Conservation (phyloP, 2,888 invertebrate genomes). For the Pachycephus smyrnensis region DNA sequence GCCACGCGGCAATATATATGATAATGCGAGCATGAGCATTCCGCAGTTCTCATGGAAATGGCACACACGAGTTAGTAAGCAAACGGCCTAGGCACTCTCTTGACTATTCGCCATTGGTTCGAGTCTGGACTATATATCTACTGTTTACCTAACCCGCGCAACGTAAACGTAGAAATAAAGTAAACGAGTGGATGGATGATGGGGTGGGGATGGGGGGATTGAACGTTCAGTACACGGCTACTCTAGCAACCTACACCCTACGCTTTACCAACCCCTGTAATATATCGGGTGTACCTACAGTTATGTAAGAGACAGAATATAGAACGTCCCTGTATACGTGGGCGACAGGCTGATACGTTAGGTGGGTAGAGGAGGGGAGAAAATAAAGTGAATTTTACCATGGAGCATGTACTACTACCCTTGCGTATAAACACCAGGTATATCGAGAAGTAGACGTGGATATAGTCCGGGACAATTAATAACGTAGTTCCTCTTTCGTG, state of each 20-base stretch:
- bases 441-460: not conserved
- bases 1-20: conserved; percentile 25
- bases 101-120: too few relatives aligned
- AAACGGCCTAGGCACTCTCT: not conserved
- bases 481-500: conserved; percentile 11
- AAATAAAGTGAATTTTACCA: not conserved
- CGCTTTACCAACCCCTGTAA: not conserved
- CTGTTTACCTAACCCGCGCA: too few relatives aligned
- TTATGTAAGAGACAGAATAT: not conserved
- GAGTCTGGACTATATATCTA: too few relatives aligned
- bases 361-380: not conserved
- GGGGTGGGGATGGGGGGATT: too few relatives aligned
- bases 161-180: too few relatives aligned
- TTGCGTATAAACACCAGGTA: not conserved
- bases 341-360: not conserved
- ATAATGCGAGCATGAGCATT: conserved; percentile 15
- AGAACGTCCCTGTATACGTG: not conserved
- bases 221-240: not conserved
- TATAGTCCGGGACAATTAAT: conserved; percentile 12
- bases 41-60: not conserved
- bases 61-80: not conserved
- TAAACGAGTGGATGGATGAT: too few relatives aligned
- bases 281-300: not conserved
- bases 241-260: not conserved
- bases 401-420: not conserved